Base-by-base conservation (phyloP, 2,888 invertebrate species). In the Petrophora chlorosata region DNA sequence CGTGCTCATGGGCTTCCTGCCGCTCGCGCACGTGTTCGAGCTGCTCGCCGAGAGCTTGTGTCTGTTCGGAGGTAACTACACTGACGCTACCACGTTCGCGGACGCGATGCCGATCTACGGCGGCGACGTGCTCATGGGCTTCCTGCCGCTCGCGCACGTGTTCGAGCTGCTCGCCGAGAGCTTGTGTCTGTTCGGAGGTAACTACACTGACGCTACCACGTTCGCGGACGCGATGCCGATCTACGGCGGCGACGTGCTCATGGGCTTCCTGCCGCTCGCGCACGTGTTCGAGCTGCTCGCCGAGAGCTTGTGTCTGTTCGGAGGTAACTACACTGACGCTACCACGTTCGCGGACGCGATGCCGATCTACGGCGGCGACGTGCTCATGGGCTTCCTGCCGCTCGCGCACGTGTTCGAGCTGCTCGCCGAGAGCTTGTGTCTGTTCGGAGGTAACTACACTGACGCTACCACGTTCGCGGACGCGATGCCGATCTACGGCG, bases 361-460 rank as follows among this genome's bases (percentile, higher is more conserved):
- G 43, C 92, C 92, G 35, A 94, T 96, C 56, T 90, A 85, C 70
- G 85, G 92, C 5, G 93, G 92, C 53, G 99, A 99, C 79, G 89
- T 96, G 10, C 95, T 98, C 73, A 95, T 99, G 80, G 99, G 97
- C 45, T 99, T 98, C 89, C 92, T 99, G 61, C 99, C 99, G 14
- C 90, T 99, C 47, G 99, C 99, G 16, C 99, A 99, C 85, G 98
- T 99, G 1, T 96, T 99, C 72, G 99, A 99, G 86, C 92, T 99
- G 63, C 92, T 98, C 41, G 97, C 97, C n/a, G 98, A 96, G 82
- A 94, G 94, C 66, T 93, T 96, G 36, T 96, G 97, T 72, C 90
- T 97, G 48, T 86, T 96, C 36, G 94, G 94, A 50, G 98, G 98
- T 61, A 95, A 59, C n/a, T 94, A 28, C 12, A 3, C 14, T 97